A percentile compares a stretch with the other conserved stretches of the same genome.
Evolutionary conservation across 2,797 vertebrate species (phyloP).

Genomic region (Sebastes variabilis): DNA sequence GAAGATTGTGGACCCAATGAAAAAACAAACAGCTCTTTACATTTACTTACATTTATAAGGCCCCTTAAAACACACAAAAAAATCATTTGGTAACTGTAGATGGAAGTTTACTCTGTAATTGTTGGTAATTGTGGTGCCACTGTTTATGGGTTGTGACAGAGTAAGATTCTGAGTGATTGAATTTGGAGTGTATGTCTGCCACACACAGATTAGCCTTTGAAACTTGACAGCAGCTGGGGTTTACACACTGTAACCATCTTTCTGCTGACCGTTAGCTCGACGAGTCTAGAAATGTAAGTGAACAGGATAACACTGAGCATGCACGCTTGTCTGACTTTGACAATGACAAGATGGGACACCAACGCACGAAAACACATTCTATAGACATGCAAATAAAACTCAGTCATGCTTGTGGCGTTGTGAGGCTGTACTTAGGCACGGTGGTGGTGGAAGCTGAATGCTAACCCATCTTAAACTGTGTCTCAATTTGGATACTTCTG

Average conservation of each 20-base stretch:
- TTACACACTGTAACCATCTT: conserved; percentile 38
- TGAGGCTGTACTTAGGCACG: background rate
- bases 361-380: background rate
- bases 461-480: background rate
- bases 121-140: conserved; percentile 76
- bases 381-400: background rate
- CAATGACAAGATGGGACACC: conserved; percentile 4
- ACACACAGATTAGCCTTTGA: conserved; percentile 68
- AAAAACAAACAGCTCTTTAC: conserved; percentile 78
- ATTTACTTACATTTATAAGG: conserved; percentile 63
- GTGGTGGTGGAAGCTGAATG: no score
- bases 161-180: conserved; percentile 70
- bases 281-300: background rate
- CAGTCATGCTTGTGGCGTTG: background rate
- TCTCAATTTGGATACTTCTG: no score
- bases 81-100: conserved; percentile 81
- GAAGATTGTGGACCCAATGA: conserved; percentile 70
- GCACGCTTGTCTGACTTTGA: conserved; percentile 24
- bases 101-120: conserved; percentile 79
- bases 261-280: conserved; percentile 41
- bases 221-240: conserved; percentile 55
- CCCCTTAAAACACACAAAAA: conserved; percentile 59
- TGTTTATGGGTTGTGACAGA: conserved; percentile 75
- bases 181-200: conserved; percentile 59
- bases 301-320: conserved; percentile 17